A percentile compares a stretch with the other conserved stretches of the same genome.
phyloP scores from a whole-genome alignment of 1,140 invertebrate genomes.

The Aphidius ervi region DNA sequence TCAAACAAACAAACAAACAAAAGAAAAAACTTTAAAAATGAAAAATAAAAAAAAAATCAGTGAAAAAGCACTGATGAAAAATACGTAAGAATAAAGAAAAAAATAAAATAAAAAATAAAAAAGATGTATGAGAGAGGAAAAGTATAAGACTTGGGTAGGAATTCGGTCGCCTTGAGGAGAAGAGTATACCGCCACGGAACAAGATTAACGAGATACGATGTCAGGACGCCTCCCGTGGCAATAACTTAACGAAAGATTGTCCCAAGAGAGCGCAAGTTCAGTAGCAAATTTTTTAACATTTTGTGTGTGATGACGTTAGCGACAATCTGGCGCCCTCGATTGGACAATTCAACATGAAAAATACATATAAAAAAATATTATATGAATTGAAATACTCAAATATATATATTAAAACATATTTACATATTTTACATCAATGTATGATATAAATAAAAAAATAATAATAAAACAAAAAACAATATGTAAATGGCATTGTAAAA shows the following conservation, averaged over 20 bases:
- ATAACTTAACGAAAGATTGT: conserved; percentile 4
- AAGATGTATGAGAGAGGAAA: no score
- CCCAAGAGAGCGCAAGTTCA: neutral
- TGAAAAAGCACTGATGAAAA: no score
- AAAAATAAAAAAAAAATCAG: no score
- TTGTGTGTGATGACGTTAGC: conserved; percentile 13
- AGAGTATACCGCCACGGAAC: conserved; percentile 6
- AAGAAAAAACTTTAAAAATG: no score
- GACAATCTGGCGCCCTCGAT: conserved; percentile 12
- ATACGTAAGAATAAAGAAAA: no score
- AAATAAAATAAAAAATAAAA: no score
- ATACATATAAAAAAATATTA: neutral
- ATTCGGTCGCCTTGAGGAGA: neutral
- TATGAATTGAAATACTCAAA: conserved; percentile 2
- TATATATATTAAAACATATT: neutral
- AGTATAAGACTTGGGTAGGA: no score
- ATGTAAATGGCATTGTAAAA: neutral
- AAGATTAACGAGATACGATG: conserved; percentile 20
- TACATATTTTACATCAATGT: neutral
- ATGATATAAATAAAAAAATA: no score
- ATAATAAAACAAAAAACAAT: no score
- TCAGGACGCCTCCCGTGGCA: conserved; percentile 11
- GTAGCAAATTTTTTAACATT: no score
- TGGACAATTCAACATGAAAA: conserved; percentile 10
- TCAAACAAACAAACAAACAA: no score